Conservation (phyloP, 2,888 invertebrate genomes). For the Glyphotaelius pellucidus region DNA sequence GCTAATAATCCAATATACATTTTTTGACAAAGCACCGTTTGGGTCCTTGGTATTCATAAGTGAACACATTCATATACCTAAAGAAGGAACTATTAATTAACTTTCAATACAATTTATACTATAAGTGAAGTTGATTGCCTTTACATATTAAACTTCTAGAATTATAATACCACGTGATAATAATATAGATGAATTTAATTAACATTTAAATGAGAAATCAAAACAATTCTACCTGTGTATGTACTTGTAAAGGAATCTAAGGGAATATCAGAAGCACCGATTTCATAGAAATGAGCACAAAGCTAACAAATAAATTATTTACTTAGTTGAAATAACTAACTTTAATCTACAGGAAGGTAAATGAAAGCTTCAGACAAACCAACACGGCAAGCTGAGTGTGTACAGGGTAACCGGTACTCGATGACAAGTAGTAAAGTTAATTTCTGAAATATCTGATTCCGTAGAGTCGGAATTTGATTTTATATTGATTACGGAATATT, state of each 20-base stretch:
- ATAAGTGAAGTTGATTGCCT: neutral
- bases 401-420: neutral
- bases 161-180: neutral
- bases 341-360: neutral
- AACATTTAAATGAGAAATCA: slow-evolving; percentile 2
- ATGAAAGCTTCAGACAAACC: neutral
- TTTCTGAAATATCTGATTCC: neutral
- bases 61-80: neutral
- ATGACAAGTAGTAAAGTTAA: neutral
- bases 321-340: slow-evolving; percentile 2
- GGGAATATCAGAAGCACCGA: neutral
- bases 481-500: no score
- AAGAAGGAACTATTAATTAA: neutral
- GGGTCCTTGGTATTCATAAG: neutral
- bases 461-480: no score
- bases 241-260: neutral
- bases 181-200: neutral
- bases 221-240: neutral
- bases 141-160: neutral
- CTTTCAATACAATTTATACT: neutral
- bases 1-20: neutral
- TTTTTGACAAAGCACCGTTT: neutral
- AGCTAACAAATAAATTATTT: neutral
- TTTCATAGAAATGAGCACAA: neutral
- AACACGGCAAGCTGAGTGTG: neutral